phyloP scores from a whole-genome alignment of 2,113 vertebrate genomes.

The Podarcis muralis region DNA sequence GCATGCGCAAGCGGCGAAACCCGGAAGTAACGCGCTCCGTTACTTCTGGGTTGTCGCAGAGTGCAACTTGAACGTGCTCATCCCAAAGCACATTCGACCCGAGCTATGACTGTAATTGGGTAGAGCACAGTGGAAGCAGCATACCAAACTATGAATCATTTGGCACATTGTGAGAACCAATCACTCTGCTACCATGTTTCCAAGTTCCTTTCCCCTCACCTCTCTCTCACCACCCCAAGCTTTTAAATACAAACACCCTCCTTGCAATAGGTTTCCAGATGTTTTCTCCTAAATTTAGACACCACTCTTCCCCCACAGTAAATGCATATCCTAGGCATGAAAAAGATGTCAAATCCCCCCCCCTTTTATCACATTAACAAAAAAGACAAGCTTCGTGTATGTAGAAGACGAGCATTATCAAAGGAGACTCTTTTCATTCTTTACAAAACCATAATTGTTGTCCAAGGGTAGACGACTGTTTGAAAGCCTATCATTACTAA shows the following conservation, averaged over 20 bases:
- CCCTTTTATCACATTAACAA: accelerated
- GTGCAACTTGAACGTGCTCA: no score
- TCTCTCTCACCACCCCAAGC: neutral
- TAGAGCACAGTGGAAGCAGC: no score
- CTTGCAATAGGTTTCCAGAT: neutral
- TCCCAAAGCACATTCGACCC: no score
- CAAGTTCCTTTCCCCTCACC: neutral
- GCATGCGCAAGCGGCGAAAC: no score
- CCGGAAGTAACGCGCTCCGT: no score
- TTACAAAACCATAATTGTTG: conserved; percentile 33
- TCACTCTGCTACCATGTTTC: neutral
- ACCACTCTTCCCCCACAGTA: neutral
- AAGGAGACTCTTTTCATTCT: conserved; percentile 31
- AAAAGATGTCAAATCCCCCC: neutral
- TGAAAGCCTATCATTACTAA: conserved; percentile 38
- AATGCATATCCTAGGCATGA: no score
- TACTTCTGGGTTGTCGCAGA: no score
- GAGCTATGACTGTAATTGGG: no score
- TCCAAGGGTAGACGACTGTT: conserved; percentile 48
- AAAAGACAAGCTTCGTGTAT: conserved; percentile 23
- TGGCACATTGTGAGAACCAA: neutral
- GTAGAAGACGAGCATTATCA: conserved; percentile 17
- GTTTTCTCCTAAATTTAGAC: neutral
- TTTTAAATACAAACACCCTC: neutral
- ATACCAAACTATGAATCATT: neutral